Base-by-base conservation (phyloP, 2,113 vertebrate genomes). In the Siniperca chuatsi region DNA sequence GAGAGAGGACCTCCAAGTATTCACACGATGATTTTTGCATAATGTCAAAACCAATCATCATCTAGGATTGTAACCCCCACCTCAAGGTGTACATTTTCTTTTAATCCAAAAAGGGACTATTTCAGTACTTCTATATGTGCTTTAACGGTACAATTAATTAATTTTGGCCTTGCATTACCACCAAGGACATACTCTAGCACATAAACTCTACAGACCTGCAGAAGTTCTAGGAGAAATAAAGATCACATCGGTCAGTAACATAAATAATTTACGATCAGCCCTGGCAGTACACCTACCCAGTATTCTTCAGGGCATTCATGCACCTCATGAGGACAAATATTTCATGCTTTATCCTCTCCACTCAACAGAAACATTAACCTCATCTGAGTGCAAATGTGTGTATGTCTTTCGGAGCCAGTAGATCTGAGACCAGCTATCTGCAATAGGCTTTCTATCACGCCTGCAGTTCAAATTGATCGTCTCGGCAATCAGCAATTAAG, bases 401-500 rank as follows among this genome's bases (percentile, higher is more conserved):
- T 83, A 29, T 13, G 52, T 81, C 74, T 79, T 44, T 78, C 76
- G 85, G 82, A 83, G 83, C 69, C 40, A 25, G 61, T 37, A 57
- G 71, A 87, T 91, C 79, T 82, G 84, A 88, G 79, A 75, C 64
- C 25, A 48, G 74, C 87, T 87, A 85, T 66, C 78, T 6, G 75
- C 87, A 77, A 89, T 88, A 83, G 90, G 89, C 84, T 93, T 89
- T 89, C 89, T 68, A 92, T 93, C 92, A 82, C 55, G 91, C 93
- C 93, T 89, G 88, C 87, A 94, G 92, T 93, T 89, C 83, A 83
- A 84, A 96, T 95, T 95, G 95, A 96, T 94, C 84, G 86, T 90
- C 90, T 93, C 79, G 50, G 87, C 93, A 94, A 95, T 95, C 94
- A 93, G 95, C 94, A 96, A 96, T 96, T 96, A 96, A 96, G 90